Base-by-base conservation (phyloP, 2,113 vertebrate genomes). In the Nibea coibor region DNA sequence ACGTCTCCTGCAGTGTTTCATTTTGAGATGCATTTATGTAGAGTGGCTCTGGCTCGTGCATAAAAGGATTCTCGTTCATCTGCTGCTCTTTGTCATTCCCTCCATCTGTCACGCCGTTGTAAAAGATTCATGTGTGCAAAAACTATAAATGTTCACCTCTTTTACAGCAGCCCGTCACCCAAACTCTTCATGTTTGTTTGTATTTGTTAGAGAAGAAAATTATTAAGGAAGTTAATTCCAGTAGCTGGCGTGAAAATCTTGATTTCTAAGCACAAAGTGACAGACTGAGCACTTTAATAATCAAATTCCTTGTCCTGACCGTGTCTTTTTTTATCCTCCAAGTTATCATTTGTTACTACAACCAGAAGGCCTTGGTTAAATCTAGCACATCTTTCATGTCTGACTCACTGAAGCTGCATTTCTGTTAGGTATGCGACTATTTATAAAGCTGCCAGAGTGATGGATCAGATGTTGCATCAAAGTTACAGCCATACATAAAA, bases 371-470 rank as follows among this genome's bases (percentile, higher is more conserved):
- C 43, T 79, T 73, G 57, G 42, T 72, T 82, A 89, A 90, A 92
- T 75, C 82, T 57, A 83, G 68, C 76, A 68, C 53, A 28, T 51
- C 68, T 89, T 85, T 91, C 64, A 89, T 81, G 72, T 80, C 59
- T 67, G 66, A 79, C 56, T 87, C 80, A 80, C 11, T 78, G 62
- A 85, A 80, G 75, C 64, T 64, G 53, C 45, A 51, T 88, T 80
- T 68, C 69, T 82, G 26, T 84, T 81, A 31, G 47, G 50, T 51
- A 24, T 59, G 61, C 45, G 63, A n/a, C 82, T 90, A 90, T 91
- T 91, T 89, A 89, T 93, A 90, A 89, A 89, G 45, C 72, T 88
- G 92, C 69, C 81, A 88, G 19, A 79, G 47, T 86, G 88, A 92
- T 75, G 76, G 75, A 88, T 88, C 85, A 81, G 81, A 81, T 89